Evolutionary conservation across 2,113 vertebrate species (phyloP).

Genomic region (Larimichthys polyactis): DNA sequence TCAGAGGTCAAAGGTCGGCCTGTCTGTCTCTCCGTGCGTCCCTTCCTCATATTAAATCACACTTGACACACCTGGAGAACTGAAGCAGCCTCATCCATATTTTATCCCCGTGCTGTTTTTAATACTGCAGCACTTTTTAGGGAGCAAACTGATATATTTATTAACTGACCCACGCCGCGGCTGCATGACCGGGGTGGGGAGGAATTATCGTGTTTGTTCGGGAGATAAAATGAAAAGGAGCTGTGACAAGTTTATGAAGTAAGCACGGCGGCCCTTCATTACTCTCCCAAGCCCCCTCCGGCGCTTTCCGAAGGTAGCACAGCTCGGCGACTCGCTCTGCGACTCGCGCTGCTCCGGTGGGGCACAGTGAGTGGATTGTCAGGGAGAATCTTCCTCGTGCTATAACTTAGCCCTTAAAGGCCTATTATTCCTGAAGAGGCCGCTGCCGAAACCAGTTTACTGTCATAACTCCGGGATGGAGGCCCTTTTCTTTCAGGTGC

Average conservation of each 20-base stretch:
- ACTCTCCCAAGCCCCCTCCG: slow-evolving; percentile 70
- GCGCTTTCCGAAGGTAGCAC: slow-evolving; percentile 63
- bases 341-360: slow-evolving; percentile 53
- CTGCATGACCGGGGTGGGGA: slow-evolving; percentile 80
- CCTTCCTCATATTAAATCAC: slow-evolving; percentile 96
- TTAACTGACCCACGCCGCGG: slow-evolving; percentile 87
- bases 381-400: slow-evolving; percentile 54
- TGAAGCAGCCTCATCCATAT: slow-evolving; percentile 94
- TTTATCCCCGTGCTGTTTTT: slow-evolving; percentile 91
- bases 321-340: background rate
- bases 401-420: slow-evolving; percentile 74
- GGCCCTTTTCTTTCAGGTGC: slow-evolving; percentile 74
- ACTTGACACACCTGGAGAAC: slow-evolving; percentile 93
- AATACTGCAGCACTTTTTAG: slow-evolving; percentile 95
- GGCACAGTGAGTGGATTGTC: slow-evolving; percentile 55
- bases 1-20: slow-evolving; percentile 88
- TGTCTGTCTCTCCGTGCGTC: slow-evolving; percentile 73
- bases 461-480: slow-evolving; percentile 69
- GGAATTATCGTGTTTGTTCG: slow-evolving; percentile 91
- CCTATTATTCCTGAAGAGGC: slow-evolving; percentile 71
- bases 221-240: slow-evolving; percentile 92
- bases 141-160: slow-evolving; percentile 91
- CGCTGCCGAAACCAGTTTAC: slow-evolving; percentile 61
- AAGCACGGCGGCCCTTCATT: slow-evolving; percentile 93
- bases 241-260: slow-evolving; percentile 96